Evolutionary conservation across 2,113 vertebrate species (phyloP).

Genomic region (Malurus alboscapulatus): DNA sequence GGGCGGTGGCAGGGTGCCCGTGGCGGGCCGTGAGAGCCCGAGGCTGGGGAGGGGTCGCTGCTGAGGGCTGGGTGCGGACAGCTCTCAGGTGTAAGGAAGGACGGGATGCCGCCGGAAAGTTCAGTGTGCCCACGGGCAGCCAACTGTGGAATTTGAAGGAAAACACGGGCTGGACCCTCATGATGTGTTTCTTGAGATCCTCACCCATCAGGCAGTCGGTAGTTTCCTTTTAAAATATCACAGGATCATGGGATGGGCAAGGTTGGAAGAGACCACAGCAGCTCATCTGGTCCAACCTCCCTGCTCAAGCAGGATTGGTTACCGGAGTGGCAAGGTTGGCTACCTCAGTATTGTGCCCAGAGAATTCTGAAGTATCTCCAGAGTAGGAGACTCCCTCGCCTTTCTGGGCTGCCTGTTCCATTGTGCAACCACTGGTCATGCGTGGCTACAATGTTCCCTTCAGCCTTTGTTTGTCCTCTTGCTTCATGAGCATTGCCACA

Average conservation of each 20-base stretch:
- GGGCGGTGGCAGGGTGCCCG: too few species aligned
- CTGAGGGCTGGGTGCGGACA: too few species aligned
- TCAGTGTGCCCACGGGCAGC: fast-evolving
- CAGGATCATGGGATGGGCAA: not conserved
- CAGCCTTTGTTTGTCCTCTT: fast-evolving
- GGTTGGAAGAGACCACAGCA: not conserved
- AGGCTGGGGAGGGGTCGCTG: too few species aligned
- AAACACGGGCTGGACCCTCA: fast-evolving
- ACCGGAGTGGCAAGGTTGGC: not conserved
- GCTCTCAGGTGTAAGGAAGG: not conserved
- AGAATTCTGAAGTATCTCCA: too few species aligned
- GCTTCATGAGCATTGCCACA: not conserved
- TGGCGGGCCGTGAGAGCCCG: too few species aligned
- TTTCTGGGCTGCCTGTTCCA: not conserved
- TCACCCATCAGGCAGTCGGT: fast-evolving
- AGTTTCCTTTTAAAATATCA: not conserved
- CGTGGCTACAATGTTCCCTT: not conserved
- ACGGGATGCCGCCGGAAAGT: fast-evolving
- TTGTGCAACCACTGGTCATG: not conserved
- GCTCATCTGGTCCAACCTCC: not conserved
- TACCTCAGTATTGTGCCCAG: not conserved
- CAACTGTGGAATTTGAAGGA: not conserved
- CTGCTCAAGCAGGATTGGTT: not conserved
- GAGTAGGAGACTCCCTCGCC: too few species aligned
- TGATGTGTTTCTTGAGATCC: fast-evolving